A percentile compares a stretch with the other conserved stretches of the same genome.
These are phyloP conservation scores for Formicarius rufipectus DNA, from an alignment of 2,113 vertebrate species.

Conservation along the genomic window DNA sequence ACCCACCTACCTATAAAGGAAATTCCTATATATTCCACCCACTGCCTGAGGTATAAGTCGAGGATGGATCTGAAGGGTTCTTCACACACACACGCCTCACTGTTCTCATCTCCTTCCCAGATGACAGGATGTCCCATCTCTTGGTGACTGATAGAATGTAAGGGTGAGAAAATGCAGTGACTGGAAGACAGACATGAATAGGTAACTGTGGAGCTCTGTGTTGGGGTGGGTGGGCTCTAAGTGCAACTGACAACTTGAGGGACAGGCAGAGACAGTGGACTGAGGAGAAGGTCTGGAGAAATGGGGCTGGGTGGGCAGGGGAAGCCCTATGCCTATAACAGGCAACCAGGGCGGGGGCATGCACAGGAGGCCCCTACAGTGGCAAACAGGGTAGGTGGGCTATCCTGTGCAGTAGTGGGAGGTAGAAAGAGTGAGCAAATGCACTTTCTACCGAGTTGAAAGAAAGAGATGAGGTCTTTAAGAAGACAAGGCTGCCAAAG, in stretches of 20 bases:
- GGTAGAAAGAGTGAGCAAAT: background rate
- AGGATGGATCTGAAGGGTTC: background rate
- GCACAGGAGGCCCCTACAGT: background rate
- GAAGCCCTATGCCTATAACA: background rate
- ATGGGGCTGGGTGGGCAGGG: background rate
- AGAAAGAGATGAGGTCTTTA: background rate
- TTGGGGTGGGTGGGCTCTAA: background rate
- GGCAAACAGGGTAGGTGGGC: background rate
- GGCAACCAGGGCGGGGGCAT: background rate
- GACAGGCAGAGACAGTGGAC: background rate
- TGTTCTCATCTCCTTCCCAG: background rate
- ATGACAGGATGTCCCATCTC: background rate
- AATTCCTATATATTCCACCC: background rate
- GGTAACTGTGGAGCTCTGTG: background rate
- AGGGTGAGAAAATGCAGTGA: background rate
- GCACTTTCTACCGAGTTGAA: background rate
- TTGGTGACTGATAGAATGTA: background rate
- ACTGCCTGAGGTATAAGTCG: rapidly evolving
- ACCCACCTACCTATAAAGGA: background rate
- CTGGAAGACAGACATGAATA: background rate
- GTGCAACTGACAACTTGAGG: background rate
- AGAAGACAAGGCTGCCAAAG: background rate
- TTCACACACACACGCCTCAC: background rate
- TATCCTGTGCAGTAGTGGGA: rapidly evolving
- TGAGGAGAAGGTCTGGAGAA: background rate